Conservation (phyloP, 1,140 invertebrate species). For the Macrobrachium nipponense region DNA sequence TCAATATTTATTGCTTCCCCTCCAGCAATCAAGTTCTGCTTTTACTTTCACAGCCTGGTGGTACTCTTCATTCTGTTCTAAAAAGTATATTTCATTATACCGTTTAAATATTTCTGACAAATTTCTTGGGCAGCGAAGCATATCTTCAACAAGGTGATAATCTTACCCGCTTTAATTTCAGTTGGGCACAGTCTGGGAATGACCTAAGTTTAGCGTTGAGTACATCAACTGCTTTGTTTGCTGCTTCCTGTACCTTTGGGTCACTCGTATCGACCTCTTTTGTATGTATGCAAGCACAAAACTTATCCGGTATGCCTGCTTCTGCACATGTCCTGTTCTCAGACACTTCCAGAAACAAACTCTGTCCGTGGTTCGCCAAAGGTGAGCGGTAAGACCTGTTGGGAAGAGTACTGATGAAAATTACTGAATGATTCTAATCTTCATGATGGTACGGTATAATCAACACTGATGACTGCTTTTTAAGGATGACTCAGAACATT, state of each 20-base stretch:
- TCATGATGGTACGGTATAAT: too few species aligned
- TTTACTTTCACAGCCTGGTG: too few species aligned
- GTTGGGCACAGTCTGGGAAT: slow-evolving; percentile 1
- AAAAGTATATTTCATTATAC: background rate
- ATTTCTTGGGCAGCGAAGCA: background rate
- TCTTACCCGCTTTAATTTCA: background rate
- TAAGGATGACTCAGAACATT: too few species aligned
- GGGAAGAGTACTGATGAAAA: too few species aligned
- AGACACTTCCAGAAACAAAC: slow-evolving; percentile 17
- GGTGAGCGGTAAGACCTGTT: too few species aligned
- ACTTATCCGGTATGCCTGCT: background rate
- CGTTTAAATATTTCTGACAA: slow-evolving; percentile 9
- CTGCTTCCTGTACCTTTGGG: background rate
- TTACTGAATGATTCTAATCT: too few species aligned
- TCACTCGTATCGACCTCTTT: background rate
- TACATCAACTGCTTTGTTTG: background rate
- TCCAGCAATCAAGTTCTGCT: too few species aligned
- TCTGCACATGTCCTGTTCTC: slow-evolving; percentile 18
- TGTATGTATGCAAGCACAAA: background rate
- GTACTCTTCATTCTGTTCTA: too few species aligned
- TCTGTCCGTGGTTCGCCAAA: background rate
- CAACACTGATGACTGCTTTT: too few species aligned
- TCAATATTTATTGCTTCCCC: too few species aligned
- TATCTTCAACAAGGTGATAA: background rate
- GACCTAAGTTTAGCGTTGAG: background rate